These are phyloP conservation scores for Patella vulgata DNA, from an alignment of 1,140 invertebrate species.

Conservation along the genomic window DNA sequence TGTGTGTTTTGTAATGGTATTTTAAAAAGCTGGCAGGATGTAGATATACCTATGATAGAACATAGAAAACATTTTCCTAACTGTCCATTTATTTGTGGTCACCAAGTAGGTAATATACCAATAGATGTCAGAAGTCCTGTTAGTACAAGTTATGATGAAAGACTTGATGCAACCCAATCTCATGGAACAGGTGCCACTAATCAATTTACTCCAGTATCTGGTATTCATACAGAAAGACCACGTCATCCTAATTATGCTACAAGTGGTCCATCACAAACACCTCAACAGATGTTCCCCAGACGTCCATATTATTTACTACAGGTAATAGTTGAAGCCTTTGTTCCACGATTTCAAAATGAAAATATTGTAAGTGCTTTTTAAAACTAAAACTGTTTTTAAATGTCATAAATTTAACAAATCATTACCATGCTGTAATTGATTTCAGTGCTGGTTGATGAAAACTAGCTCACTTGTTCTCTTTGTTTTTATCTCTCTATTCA, in stretches of 20 bases:
- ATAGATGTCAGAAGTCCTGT: too few relatives aligned
- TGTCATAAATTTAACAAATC: too few relatives aligned
- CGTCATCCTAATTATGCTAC: constrained; percentile 66
- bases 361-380: too few relatives aligned
- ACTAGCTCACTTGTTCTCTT: too few relatives aligned
- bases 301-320: constrained; percentile 81
- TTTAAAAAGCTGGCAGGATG: constrained; percentile 78
- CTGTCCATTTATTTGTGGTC: constrained; percentile 77
- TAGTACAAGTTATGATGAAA: not conserved
- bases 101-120: constrained; percentile 1
- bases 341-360: constrained; percentile 70
- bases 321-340: constrained; percentile 80
- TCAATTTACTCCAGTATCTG: not conserved
- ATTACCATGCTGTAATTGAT: too few relatives aligned
- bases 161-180: too few relatives aligned
- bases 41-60: constrained; percentile 80
- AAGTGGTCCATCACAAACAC: constrained; percentile 72
- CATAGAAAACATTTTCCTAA: constrained; percentile 78
- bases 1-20: constrained; percentile 87
- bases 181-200: too few relatives aligned
- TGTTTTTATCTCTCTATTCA: too few relatives aligned
- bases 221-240: constrained; percentile 36
- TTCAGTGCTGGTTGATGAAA: too few relatives aligned
- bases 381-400: too few relatives aligned
- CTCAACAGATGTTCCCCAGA: constrained; percentile 75